Evolutionary conservation across 2,797 vertebrate species (phyloP).

Genomic region (Cyprinodon diabolis): DNA sequence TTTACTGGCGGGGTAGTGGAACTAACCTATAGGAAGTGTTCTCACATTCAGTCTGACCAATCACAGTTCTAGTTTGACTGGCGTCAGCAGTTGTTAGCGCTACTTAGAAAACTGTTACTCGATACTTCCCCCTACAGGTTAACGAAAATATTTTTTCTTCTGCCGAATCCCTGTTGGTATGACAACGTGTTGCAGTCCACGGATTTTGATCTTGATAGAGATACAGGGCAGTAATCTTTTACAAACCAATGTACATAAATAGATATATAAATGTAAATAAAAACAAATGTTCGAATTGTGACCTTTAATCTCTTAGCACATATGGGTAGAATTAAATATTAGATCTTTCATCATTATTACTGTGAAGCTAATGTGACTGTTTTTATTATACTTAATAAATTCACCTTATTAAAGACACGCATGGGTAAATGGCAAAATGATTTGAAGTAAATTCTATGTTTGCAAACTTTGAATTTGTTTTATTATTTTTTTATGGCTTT

Average conservation of each 20-base stretch:
- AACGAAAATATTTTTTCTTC: not conserved
- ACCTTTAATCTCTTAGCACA: not conserved
- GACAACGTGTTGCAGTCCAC: not conserved
- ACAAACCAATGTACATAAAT: not conserved
- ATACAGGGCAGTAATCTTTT: too few relatives aligned
- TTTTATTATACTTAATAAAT: not conserved
- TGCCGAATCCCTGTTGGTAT: not conserved
- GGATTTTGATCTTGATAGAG: not conserved
- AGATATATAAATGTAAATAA: not conserved
- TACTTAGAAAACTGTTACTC: not conserved
- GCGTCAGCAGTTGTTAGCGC: not conserved
- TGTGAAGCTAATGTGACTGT: not conserved
- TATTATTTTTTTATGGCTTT: not conserved
- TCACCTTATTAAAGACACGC: not conserved
- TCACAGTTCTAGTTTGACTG: not conserved
- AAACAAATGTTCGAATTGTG: not conserved
- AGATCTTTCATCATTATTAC: not conserved
- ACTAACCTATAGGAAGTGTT: conserved; percentile 69
- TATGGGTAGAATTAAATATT: not conserved
- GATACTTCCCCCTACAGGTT: conserved; percentile 1
- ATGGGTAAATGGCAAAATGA: not conserved
- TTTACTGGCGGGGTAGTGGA: conserved; percentile 69
- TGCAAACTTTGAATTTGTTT: not conserved
- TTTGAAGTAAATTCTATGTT: not conserved
- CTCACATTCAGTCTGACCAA: conserved; percentile 39